Conservation (phyloP, 2,113 vertebrate genomes). For the Barnardius zonarius region DNA sequence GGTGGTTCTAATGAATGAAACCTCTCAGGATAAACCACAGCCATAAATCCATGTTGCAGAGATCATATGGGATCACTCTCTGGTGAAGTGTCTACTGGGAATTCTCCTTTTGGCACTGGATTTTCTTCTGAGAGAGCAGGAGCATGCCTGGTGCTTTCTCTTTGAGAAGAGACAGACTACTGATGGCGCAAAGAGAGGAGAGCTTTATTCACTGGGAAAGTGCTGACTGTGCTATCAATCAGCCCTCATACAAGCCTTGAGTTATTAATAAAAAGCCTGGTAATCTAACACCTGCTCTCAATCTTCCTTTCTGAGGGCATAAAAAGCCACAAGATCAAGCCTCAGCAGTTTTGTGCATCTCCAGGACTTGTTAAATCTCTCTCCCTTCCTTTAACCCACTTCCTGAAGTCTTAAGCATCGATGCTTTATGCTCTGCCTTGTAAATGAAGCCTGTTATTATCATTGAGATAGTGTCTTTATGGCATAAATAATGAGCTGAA, state of each 20-base stretch:
- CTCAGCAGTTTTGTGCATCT: constrained; percentile 68
- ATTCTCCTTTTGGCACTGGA: not conserved
- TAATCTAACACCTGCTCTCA: constrained; percentile 53
- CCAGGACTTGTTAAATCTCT: constrained; percentile 74
- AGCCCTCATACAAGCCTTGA: constrained; percentile 20
- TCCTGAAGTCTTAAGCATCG: constrained; percentile 70
- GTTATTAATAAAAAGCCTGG: constrained; percentile 62
- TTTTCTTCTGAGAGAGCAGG: not conserved
- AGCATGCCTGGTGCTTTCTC: not conserved
- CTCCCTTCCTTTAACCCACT: constrained; percentile 62
- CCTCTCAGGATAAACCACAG: not conserved
- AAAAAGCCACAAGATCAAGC: constrained; percentile 64
- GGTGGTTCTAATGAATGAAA: not conserved
- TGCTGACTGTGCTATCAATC: constrained; percentile 57
- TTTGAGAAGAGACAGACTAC: not conserved
- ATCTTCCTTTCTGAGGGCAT: constrained; percentile 51
- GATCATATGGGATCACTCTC: not conserved
- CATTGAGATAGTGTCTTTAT: constrained; percentile 81
- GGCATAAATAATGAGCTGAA: constrained; percentile 82
- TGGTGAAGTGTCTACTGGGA: not conserved
- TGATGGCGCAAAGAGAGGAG: not conserved
- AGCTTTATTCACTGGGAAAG: constrained; percentile 30
- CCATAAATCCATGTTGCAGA: not conserved
- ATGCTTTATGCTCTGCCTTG: constrained; percentile 77
- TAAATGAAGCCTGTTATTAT: constrained; percentile 82